These are phyloP conservation scores for Chrysomallon squamiferum DNA, from an alignment of 1,140 invertebrate species.

Conservation along the genomic window DNA sequence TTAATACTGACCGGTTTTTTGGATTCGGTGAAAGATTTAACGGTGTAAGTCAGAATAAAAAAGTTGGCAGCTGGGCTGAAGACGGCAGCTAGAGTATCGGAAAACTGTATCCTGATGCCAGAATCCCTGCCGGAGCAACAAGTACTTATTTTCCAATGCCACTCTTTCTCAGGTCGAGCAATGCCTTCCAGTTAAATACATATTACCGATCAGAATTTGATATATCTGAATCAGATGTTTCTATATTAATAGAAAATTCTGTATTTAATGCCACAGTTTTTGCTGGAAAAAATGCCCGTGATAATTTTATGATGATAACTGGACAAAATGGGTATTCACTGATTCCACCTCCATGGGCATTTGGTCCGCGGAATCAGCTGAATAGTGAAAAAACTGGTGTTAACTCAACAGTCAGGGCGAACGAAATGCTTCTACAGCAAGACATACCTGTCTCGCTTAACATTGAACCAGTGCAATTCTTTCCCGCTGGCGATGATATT, in stretches of 20 bases:
- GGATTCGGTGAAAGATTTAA: constrained; percentile 10
- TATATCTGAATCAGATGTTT: background rate
- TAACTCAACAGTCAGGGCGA: background rate
- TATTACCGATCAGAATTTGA: constrained; percentile 5
- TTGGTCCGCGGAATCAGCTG: constrained; percentile 10
- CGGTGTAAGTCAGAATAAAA: background rate
- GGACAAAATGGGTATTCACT: constrained; percentile 3
- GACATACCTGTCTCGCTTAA: constrained; percentile 7
- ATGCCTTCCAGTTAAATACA: constrained; percentile 1
- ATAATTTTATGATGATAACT: background rate
- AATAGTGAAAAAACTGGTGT: background rate
- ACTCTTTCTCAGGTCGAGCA: background rate
- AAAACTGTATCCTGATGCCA: constrained; percentile 1
- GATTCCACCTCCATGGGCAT: constrained; percentile 8
- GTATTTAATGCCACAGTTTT: constrained; percentile 2
- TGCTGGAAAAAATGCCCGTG: background rate
- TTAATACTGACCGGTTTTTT: background rate
- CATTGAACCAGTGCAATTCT: constrained; percentile 1
- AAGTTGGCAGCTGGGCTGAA: constrained; percentile 3
- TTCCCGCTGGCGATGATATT: background rate
- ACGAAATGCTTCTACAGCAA: background rate
- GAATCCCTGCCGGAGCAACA: constrained; percentile 1
- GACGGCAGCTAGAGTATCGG: constrained; percentile 5
- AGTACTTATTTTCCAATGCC: constrained; percentile 10
- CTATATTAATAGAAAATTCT: background rate